Conservation (phyloP, 2,113 vertebrate genomes). For the Malurus elegans region DNA sequence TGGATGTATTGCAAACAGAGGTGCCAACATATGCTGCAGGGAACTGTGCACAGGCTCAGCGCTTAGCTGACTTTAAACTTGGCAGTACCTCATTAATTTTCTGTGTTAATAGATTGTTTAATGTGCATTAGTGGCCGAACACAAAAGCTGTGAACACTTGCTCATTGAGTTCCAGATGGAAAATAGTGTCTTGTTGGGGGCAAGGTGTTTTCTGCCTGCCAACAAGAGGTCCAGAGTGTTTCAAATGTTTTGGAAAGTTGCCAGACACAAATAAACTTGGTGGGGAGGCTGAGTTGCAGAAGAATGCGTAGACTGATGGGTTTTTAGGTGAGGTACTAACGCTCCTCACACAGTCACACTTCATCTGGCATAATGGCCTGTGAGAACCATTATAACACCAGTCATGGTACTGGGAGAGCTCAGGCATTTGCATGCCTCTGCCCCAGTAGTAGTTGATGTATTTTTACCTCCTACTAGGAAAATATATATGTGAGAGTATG, state of each 20-base stretch:
- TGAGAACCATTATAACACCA: background rate
- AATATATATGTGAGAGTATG: accelerated
- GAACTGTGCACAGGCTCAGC: background rate
- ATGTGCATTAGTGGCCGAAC: background rate
- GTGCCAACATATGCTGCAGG: constrained; percentile 8
- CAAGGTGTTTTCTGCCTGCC: constrained; percentile 1
- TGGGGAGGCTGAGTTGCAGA: background rate
- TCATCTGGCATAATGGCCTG: background rate
- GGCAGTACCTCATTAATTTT: constrained; percentile 35
- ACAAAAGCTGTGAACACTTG: background rate
- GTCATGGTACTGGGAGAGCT: background rate
- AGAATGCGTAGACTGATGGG: background rate
- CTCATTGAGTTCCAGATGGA: background rate
- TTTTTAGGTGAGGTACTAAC: background rate
- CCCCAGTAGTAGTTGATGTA: background rate
- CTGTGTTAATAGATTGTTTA: constrained; percentile 37
- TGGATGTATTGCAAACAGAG: background rate
- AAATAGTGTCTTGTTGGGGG: constrained; percentile 1
- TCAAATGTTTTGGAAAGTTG: background rate
- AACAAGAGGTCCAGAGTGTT: background rate
- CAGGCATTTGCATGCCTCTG: background rate
- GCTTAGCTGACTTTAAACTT: constrained; percentile 21
- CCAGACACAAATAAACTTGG: background rate
- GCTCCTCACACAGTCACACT: background rate
- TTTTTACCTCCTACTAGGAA: background rate